Conservation (phyloP, 1,140 invertebrate genomes). For the Armadillidium nasatum region DNA sequence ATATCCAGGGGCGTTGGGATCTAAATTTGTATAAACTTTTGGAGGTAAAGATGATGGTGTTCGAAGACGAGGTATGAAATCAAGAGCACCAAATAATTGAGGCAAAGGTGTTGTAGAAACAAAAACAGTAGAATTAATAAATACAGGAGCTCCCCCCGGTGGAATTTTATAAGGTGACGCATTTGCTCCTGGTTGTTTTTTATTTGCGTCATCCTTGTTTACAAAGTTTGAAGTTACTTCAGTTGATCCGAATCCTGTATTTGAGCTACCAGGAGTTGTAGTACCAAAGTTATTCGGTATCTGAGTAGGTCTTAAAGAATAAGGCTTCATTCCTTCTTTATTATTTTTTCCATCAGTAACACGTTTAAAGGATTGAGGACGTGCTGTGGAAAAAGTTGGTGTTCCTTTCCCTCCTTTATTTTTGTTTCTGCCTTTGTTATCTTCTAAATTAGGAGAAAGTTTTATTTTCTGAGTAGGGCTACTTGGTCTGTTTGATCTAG, state of each 20-base stretch:
- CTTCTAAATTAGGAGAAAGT: background rate
- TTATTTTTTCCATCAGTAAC: background rate
- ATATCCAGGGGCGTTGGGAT: background rate
- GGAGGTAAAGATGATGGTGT: constrained; percentile 28
- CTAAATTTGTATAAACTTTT: background rate
- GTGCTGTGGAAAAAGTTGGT: background rate
- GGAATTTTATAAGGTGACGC: background rate
- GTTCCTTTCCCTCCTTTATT: too few relatives aligned
- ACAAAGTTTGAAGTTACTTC: background rate
- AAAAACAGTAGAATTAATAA: constrained; percentile 33
- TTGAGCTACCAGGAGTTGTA: background rate
- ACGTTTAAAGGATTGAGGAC: background rate
- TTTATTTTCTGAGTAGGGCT: background rate
- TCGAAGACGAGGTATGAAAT: constrained; percentile 22
- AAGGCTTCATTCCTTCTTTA: background rate
- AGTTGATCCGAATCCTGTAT: background rate
- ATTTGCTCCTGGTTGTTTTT: too few relatives aligned
- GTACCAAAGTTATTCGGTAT: background rate
- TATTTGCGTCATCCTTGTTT: background rate
- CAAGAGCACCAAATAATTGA: constrained; percentile 12
- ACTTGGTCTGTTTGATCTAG: background rate
- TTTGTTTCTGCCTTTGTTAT: too few relatives aligned
- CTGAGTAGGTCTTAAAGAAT: background rate
- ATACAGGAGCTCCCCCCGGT: constrained; percentile 26
- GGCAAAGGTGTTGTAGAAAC: constrained; percentile 30